Percentiles rank a stretch among this genome's conserved stretches.
phyloP scores from a whole-genome alignment of 2,113 vertebrate genomes.

The Tupaia tana region DNA sequence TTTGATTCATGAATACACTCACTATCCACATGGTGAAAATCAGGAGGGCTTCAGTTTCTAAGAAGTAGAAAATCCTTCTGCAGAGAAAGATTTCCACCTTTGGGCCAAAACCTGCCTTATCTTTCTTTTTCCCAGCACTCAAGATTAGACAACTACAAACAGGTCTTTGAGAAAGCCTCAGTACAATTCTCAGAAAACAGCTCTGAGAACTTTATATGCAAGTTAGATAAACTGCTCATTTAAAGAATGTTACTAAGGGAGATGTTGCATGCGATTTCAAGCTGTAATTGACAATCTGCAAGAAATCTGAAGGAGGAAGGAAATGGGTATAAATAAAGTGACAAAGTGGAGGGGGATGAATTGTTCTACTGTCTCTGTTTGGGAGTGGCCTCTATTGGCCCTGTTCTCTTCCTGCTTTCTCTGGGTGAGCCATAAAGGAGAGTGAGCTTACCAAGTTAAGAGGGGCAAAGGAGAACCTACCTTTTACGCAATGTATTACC shows the following conservation, averaged over 20 bases:
- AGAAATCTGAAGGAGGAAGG: conserved; percentile 10
- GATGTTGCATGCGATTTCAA: neutral
- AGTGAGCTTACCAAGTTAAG: no score
- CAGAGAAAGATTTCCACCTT: neutral
- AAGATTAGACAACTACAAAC: neutral
- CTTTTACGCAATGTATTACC: neutral
- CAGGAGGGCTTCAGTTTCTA: conserved; percentile 1
- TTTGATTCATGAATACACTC: neutral
- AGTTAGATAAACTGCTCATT: neutral
- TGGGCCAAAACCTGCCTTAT: neutral
- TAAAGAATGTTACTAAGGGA: neutral
- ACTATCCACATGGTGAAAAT: neutral
- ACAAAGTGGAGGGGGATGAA: neutral
- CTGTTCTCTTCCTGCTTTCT: neutral
- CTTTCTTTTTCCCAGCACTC: neutral
- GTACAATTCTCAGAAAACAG: neutral
- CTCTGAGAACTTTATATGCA: neutral
- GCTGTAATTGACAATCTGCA: neutral
- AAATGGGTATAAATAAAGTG: neutral
- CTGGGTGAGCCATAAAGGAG: neutral
- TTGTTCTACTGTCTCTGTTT: neutral
- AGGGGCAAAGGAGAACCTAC: neutral
- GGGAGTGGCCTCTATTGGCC: neutral
- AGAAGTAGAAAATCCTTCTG: neutral
- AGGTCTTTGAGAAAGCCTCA: neutral